phyloP scores from a whole-genome alignment of 2,888 invertebrate species.

The Volucella bombylans region DNA sequence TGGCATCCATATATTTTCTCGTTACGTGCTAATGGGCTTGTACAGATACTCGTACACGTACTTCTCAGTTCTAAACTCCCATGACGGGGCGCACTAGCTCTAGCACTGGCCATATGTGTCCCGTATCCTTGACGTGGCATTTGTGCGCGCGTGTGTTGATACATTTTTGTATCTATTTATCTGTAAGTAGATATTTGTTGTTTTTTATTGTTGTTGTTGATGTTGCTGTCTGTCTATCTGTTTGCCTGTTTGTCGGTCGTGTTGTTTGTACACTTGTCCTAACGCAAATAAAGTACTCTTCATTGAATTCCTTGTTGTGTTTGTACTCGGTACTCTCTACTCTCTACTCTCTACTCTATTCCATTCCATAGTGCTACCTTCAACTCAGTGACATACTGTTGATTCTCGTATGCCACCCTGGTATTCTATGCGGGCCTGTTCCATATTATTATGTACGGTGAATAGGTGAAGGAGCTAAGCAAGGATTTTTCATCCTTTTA shows the following conservation, averaged over 20 bases:
- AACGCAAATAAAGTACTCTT: conserved; percentile 67
- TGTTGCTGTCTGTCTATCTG: conserved; percentile 23
- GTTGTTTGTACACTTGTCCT: conserved; percentile 37
- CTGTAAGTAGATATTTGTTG: conserved; percentile 8
- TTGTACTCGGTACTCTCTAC: too few species aligned
- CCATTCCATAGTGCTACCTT: too few species aligned
- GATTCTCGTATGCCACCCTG: conserved; percentile 31
- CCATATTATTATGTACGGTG: conserved; percentile 28
- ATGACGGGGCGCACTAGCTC: conserved; percentile 42
- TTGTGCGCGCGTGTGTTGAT: conserved; percentile 7
- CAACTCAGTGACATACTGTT: conserved; percentile 40
- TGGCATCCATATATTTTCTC: conserved; percentile 68
- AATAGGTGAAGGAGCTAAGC: conserved; percentile 55
- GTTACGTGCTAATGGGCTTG: conserved; percentile 70
- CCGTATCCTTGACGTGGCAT: conserved; percentile 1
- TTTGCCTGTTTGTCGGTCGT: background rate
- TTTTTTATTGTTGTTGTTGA: conserved; percentile 3
- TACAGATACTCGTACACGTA: background rate
- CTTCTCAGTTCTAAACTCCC: conserved; percentile 51
- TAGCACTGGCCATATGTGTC: background rate
- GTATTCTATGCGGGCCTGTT: background rate
- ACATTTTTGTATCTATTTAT: conserved; percentile 2
- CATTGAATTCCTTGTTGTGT: conserved; percentile 63
- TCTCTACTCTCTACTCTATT: too few species aligned
- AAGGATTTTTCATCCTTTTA: conserved; percentile 54